phyloP scores from a whole-genome alignment of 2,888 invertebrate genomes.

The Catocala sponsa region DNA sequence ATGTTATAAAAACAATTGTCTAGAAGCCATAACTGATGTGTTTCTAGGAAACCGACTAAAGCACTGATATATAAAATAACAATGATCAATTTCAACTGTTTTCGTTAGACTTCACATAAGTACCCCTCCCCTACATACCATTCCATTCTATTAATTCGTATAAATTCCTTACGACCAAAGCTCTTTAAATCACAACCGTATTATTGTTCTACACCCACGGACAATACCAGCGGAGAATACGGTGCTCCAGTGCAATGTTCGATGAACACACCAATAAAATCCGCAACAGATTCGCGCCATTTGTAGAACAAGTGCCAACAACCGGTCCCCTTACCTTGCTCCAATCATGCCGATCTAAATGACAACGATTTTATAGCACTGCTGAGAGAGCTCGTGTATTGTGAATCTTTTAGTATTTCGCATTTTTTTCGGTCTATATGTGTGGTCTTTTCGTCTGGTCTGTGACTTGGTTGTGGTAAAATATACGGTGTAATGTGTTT shows the following conservation, averaged over 20 bases:
- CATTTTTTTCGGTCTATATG: slow-evolving; percentile 3
- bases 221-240: background rate
- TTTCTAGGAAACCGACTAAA: no score
- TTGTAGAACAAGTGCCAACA: slow-evolving; percentile 25
- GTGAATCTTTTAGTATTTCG: slow-evolving; percentile 19
- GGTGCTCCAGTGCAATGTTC: background rate
- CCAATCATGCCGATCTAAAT: slow-evolving; percentile 51
- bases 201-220: background rate
- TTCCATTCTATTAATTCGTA: no score
- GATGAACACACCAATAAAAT: slow-evolving; percentile 12
- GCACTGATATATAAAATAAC: no score
- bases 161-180: no score
- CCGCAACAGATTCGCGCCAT: slow-evolving; percentile 11
- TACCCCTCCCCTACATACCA: no score
- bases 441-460: slow-evolving; percentile 1
- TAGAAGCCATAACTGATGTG: no score
- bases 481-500: no score
- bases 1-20: no score
- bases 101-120: no score
- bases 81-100: no score
- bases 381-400: background rate
- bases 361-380: slow-evolving; percentile 54
- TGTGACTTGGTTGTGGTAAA: no score
- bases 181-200: background rate
- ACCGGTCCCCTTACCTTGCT: slow-evolving; percentile 35